Percentiles rank a stretch among this genome's conserved stretches.
Conservation (phyloP, 23 tunicate genomes). For the Styela plicata region DNA sequence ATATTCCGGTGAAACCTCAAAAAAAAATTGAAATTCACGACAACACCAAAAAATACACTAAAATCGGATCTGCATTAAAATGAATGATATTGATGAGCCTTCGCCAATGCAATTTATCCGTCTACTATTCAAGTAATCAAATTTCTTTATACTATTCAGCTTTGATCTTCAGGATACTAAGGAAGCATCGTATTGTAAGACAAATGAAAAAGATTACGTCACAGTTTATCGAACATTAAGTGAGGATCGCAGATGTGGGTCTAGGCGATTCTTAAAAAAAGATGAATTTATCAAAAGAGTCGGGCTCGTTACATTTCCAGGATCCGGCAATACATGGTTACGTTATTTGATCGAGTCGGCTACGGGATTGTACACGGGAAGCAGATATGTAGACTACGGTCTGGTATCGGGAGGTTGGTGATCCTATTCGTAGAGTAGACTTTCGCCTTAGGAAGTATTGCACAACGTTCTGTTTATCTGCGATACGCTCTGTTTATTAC, state of each 20-base stretch:
- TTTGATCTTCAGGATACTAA: background rate
- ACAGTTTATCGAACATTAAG: constrained; percentile 20
- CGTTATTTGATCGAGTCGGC: constrained; percentile 43
- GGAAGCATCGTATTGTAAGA: background rate
- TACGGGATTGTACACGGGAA: constrained; percentile 49
- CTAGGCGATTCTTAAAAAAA: constrained; percentile 20
- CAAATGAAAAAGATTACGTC: background rate
- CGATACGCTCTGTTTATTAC: too few species aligned
- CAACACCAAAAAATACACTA: too few species aligned
- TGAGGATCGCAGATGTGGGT: constrained; percentile 25
- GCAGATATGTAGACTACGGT: constrained; percentile 24
- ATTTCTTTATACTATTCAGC: background rate
- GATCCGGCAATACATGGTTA: constrained; percentile 52
- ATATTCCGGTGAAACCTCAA: too few species aligned
- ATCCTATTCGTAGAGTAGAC: too few species aligned
- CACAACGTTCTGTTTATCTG: too few species aligned
- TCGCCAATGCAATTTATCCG: background rate
- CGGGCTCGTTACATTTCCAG: constrained; percentile 38
- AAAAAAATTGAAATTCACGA: too few species aligned
- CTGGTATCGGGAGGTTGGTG: constrained; percentile 30
- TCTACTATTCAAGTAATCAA: background rate
- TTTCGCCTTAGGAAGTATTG: too few species aligned
- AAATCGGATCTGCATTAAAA: background rate
- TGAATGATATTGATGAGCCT: background rate
- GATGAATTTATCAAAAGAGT: background rate